Base-by-base conservation (phyloP, 1,140 invertebrate genomes). In the Apis laboriosa region DNA sequence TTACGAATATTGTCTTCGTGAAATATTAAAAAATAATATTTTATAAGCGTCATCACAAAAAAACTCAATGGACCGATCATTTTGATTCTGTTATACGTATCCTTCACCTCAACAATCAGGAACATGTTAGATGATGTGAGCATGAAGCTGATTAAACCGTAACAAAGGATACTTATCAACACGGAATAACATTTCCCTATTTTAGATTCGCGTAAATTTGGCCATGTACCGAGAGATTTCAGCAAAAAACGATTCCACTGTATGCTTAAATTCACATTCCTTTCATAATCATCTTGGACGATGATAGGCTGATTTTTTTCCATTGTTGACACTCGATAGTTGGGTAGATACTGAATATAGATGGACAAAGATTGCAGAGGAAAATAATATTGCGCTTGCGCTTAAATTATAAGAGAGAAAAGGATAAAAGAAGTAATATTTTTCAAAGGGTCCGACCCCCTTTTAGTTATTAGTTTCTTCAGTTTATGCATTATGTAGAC, bases 21-120 rank as follows among this genome's bases (percentile, higher is more conserved):
- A 0, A 79, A n/a, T 1, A 90, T 67, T 0, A 93, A 49, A 1
- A 76, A 84, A 12, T 56, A 87, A 55, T 92, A 92, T 61, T 92
- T 93, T 17, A 85, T 21, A 1, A 91, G 85, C 2, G 88, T 85
- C 90, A 91, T 92, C 0, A 89, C 2, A 64, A 83, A 87, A 55
- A 92, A 93, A 24, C 86, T 90, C 70, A 91, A 55, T 0, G 92
- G 88, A 34, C 91, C 91, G 9, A 85, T 83, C 0, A 92, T 73
- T 55, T 89, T 89, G 9, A 92, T 56, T 58, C 72, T 88, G 1
- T 87, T 74, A 56, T 84, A 77, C 2, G 66, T 58, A 51, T 90
- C 80, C 9, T 90, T 71, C 3, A 89, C 81, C 15, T 90, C 89
- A 0, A 90, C 1, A 0, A 80, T 0, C 0, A 71, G 13, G 53